Evolutionary conservation across 2,113 vertebrate genomes (phyloP).

Genomic region (Sylvilagus bachmani): DNA sequence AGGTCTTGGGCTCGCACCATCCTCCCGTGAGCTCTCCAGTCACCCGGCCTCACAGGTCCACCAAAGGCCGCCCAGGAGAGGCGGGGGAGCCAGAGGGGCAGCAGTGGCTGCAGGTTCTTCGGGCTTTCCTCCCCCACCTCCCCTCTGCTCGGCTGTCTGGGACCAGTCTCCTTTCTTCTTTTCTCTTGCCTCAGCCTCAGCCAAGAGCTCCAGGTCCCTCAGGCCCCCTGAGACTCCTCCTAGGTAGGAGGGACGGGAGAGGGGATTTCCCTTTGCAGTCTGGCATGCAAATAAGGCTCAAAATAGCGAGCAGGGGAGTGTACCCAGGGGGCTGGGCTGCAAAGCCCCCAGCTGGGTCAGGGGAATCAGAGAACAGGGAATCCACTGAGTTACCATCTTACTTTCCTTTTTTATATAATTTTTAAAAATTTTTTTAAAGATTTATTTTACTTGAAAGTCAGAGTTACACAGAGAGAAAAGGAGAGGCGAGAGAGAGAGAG

Average conservation of each 20-base stretch:
- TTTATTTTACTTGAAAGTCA: too few relatives aligned
- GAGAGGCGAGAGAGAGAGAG: too few relatives aligned
- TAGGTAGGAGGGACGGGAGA: background rate
- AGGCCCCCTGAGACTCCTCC: background rate
- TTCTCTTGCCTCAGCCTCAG: background rate
- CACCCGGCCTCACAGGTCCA: background rate
- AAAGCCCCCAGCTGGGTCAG: background rate
- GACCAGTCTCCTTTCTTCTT: background rate
- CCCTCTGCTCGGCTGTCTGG: background rate
- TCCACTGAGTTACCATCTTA: background rate
- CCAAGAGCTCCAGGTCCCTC: background rate
- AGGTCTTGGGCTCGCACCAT: background rate
- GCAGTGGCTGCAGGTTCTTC: background rate
- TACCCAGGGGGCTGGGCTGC: background rate
- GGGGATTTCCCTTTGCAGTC: background rate
- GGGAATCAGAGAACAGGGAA: background rate
- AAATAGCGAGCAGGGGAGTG: background rate
- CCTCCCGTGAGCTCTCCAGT: background rate
- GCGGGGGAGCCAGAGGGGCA: background rate
- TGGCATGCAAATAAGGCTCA: background rate
- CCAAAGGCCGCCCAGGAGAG: background rate
- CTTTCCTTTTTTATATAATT: too few relatives aligned
- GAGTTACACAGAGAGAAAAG: too few relatives aligned
- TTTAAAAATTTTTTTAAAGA: too few relatives aligned
- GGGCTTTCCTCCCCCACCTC: background rate